phyloP scores from a whole-genome alignment of 2,888 invertebrate species.

The Caenorhabditis sp. region DNA sequence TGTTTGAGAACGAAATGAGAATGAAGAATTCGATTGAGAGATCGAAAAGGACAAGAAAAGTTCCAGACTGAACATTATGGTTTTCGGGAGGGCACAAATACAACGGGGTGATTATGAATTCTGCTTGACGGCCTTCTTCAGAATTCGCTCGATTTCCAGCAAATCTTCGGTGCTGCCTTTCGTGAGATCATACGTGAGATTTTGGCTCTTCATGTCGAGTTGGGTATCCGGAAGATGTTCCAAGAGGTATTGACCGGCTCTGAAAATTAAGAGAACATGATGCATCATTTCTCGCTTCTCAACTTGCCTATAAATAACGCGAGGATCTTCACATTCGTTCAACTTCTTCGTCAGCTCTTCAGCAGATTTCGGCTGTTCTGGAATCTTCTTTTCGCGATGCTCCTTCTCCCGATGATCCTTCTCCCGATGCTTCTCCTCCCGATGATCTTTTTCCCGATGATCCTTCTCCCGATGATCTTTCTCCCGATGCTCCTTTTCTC shows the following conservation, averaged over 20 bases:
- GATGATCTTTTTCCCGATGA: neutral
- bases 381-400: conserved; percentile 1
- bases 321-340: conserved; percentile 36
- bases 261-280: neutral
- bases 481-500: neutral
- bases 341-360: conserved; percentile 49
- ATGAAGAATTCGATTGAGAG: neutral
- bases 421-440: neutral
- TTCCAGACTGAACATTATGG: neutral
- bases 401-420: conserved; percentile 23
- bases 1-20: neutral
- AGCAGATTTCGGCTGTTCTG: conserved; percentile 9
- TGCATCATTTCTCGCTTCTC: too few species aligned
- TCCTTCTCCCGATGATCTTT: neutral
- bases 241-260: conserved; percentile 52
- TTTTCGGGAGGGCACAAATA: neutral
- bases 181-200: conserved; percentile 43
- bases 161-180: conserved; percentile 9
- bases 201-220: conserved; percentile 8
- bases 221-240: neutral
- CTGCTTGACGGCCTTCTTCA: conserved; percentile 22
- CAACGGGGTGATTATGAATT: neutral
- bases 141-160: conserved; percentile 21
- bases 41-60: neutral
- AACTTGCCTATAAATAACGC: conserved; percentile 49